Conservation (phyloP, 1,140 invertebrate species). For the Drosophila busckii region DNA sequence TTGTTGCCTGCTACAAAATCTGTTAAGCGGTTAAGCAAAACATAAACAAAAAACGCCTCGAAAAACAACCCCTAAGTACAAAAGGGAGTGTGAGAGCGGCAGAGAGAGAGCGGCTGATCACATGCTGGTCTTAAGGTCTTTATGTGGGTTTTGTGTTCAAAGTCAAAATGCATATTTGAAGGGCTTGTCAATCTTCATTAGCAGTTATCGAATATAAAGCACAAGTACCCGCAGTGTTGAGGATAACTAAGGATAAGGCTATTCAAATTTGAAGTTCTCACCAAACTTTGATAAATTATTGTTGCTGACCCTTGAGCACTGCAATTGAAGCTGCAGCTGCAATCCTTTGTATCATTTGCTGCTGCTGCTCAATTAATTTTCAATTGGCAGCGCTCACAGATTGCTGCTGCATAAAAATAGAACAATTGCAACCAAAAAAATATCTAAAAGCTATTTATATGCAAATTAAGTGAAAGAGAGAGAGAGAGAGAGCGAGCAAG, state of each 20-base stretch:
- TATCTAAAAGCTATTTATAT: slow-evolving; percentile 67
- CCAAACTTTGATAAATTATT: no score
- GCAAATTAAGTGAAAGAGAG: slow-evolving; percentile 55
- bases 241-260: slow-evolving; percentile 54
- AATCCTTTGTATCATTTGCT: not conserved
- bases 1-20: slow-evolving; percentile 63
- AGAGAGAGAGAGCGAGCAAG: not conserved
- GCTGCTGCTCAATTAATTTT: not conserved
- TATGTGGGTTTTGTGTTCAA: slow-evolving; percentile 54
- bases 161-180: no score
- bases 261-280: slow-evolving; percentile 14
- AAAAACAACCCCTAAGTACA: slow-evolving; percentile 12
- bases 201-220: slow-evolving; percentile 1
- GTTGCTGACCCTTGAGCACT: no score
- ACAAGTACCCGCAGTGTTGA: slow-evolving; percentile 57
- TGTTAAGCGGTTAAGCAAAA: slow-evolving; percentile 69
- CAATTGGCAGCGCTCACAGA: slow-evolving; percentile 11
- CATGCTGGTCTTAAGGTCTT: slow-evolving; percentile 51
- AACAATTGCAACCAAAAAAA: slow-evolving; percentile 25
- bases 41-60: slow-evolving; percentile 45
- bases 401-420: slow-evolving; percentile 25
- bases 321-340: slow-evolving; percentile 15
- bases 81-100: not conserved
- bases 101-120: slow-evolving; percentile 25
- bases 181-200: slow-evolving; percentile 63